Base-by-base conservation (phyloP, 1,140 invertebrate genomes). In the Hesperophylax magnus region DNA sequence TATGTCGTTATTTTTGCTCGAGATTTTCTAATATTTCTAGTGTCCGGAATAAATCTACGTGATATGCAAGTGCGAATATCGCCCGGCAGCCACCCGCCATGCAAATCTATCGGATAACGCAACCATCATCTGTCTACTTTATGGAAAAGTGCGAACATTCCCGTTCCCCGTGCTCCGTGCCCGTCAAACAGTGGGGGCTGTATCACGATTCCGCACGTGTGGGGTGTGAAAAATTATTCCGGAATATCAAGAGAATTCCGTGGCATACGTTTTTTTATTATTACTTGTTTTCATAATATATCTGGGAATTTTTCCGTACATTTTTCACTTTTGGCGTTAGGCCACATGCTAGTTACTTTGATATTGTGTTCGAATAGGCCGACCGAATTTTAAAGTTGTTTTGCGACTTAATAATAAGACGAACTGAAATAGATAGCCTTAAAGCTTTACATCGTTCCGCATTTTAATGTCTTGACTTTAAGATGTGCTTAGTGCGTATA, bases 251-350 rank as follows among this genome's bases (percentile, higher is more conserved):
- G 24, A 65, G 24, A 58, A 58, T 18, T 18, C n/a, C n/a, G 56
- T 5, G 56, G 11, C 6, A 17, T 3, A 47, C n/a, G 6, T 58
- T 31, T 65, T 63, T 65, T 63, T 63, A 63, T 63, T 15, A 63
- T 22, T n/a, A 63, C n/a, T 15, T 24, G 24, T 65, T 22, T 31
- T 17, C 9, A 22, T 14, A 0, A 27, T 24, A 27, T 22, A 65
- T 17, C 24, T 24, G 18, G 5, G 24, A 24, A 22, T 65, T 18
- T 65, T 24, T 65, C 61, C 24, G 61, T 65, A 15, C 65, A 52
- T 69, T 69, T 69, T 69, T 69, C 27, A 69, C 34, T 15, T 69
- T 69, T 47, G 65, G 65, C 34, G 34, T 47, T 39, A 69, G 65
- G 65, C 65, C 65, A 69, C 34, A 65, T 27, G 34, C 52, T 34